Conservation (phyloP, 1,140 invertebrate genomes). For the Helicoverpa zea region DNA sequence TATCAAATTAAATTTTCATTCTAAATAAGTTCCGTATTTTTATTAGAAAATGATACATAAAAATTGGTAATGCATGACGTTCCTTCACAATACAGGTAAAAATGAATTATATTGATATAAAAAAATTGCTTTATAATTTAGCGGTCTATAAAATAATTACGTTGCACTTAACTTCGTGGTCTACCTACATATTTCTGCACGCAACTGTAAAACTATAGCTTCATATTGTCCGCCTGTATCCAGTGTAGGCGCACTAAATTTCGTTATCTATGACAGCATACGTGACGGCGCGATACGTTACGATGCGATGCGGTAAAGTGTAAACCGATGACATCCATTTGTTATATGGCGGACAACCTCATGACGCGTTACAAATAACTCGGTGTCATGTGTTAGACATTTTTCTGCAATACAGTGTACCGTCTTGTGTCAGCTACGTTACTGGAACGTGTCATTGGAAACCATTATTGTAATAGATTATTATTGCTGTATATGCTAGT, state of each 20-base stretch:
- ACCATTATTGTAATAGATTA: too few relatives aligned
- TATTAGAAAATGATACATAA: background rate
- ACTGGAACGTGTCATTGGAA: too few relatives aligned
- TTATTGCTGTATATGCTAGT: too few relatives aligned
- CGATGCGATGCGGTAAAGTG: slow-evolving; percentile 37
- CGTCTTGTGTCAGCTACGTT: background rate
- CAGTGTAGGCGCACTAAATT: slow-evolving; percentile 23
- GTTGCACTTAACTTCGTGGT: too few relatives aligned
- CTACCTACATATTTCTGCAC: too few relatives aligned
- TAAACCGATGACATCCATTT: slow-evolving; percentile 44
- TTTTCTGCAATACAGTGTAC: slow-evolving; percentile 18
- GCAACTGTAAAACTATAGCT: background rate
- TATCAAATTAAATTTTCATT: background rate
- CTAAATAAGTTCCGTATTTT: background rate
- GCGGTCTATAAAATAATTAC: too few relatives aligned
- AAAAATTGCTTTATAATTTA: too few relatives aligned
- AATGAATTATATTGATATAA: background rate
- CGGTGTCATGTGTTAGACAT: slow-evolving; percentile 21
- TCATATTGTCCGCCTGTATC: slow-evolving; percentile 1
- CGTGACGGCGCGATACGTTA: slow-evolving; percentile 17
- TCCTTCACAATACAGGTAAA: background rate
- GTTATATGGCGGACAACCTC: slow-evolving; percentile 24
- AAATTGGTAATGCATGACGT: too few relatives aligned
- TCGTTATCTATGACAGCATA: slow-evolving; percentile 28
- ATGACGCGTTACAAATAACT: slow-evolving; percentile 41